Evolutionary conservation across 2,888 invertebrate species (phyloP).

Genomic region (Mantis religiosa): DNA sequence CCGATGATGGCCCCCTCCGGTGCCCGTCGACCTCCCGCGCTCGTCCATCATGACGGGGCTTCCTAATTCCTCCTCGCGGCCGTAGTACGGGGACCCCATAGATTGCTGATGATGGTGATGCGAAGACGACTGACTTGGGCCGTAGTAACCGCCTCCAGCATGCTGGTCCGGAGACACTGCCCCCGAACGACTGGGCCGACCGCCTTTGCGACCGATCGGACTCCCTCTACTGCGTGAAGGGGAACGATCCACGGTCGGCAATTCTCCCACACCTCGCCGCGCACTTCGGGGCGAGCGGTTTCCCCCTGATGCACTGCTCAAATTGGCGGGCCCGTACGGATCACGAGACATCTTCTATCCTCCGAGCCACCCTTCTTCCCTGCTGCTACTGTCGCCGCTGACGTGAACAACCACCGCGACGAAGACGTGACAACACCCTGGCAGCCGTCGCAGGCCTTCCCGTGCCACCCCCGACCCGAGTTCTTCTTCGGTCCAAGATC

Average conservation of each 20-base stretch:
- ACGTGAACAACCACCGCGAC: neutral
- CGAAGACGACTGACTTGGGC: neutral
- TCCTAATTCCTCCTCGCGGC: conserved; percentile 71
- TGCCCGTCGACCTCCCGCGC: conserved; percentile 55
- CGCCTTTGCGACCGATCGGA: conserved; percentile 35
- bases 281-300: conserved; percentile 60
- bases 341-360: conserved; percentile 34
- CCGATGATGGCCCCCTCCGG: conserved; percentile 64
- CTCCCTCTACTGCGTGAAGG: conserved; percentile 61
- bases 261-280: conserved; percentile 53
- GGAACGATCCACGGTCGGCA: conserved; percentile 87
- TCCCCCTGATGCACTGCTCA: conserved; percentile 43
- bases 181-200: conserved; percentile 52
- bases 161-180: conserved; percentile 57
- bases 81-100: conserved; percentile 49
- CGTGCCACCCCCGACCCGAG: neutral
- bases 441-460: neutral
- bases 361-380: conserved; percentile 29
- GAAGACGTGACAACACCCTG: neutral
- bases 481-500: neutral
- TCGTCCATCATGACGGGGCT: conserved; percentile 83
- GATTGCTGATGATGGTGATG: conserved; percentile 51
- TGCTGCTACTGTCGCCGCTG: conserved; percentile 6
- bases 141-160: conserved; percentile 33
- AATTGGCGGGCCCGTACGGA: conserved; percentile 27